Conservation (phyloP, 2,888 invertebrate genomes). For the Sphaerophoria rueppellii region DNA sequence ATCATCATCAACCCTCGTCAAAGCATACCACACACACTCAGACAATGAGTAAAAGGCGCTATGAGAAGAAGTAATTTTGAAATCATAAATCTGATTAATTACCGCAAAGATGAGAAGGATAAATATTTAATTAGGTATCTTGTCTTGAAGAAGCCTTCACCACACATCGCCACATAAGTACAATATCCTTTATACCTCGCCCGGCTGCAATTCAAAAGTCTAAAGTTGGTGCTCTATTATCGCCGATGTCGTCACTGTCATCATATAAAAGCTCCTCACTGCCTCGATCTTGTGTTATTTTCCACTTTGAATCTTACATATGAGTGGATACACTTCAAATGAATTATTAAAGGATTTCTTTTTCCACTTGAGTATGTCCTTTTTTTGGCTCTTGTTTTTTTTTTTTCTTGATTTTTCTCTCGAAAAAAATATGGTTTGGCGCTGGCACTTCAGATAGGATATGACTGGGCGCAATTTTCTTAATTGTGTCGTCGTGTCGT, state of each 20-base stretch:
- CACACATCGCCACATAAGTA: neutral
- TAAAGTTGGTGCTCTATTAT: slow-evolving; percentile 50
- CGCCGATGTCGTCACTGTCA: neutral
- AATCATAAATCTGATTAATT: slow-evolving; percentile 73
- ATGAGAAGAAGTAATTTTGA: slow-evolving; percentile 60
- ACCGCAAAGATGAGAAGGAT: slow-evolving; percentile 71
- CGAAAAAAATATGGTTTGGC: neutral
- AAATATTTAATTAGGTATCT: slow-evolving; percentile 71
- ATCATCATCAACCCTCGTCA: neutral
- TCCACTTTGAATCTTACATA: slow-evolving; percentile 54
- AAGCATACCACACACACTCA: neutral
- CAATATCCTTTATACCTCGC: neutral
- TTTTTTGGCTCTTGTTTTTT: slow-evolving; percentile 44
- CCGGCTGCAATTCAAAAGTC: slow-evolving; percentile 1
- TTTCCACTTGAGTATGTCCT: slow-evolving; percentile 61
- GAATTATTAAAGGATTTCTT: slow-evolving; percentile 70
- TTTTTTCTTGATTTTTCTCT: slow-evolving; percentile 9
- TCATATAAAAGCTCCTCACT: neutral
- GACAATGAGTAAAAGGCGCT: neutral
- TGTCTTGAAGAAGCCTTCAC: slow-evolving; percentile 35
- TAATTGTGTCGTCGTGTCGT: slow-evolving; percentile 18
- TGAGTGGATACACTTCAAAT: slow-evolving; percentile 57
- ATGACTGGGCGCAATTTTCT: neutral
- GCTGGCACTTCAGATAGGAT: neutral
- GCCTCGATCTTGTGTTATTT: slow-evolving; percentile 43